Conservation (phyloP, 2,888 invertebrate species). For the Gryllus longicercus region DNA sequence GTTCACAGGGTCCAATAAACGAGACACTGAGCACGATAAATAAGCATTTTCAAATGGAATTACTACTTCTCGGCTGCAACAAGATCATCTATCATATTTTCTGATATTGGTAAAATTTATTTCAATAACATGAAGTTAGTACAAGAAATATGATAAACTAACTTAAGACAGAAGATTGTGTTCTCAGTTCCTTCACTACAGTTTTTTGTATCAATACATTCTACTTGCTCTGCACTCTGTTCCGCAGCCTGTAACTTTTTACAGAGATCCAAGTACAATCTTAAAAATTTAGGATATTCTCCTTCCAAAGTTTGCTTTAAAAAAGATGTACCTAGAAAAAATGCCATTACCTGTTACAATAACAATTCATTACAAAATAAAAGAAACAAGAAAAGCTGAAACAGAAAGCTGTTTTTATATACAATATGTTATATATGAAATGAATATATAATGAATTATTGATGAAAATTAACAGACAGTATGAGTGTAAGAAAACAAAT, state of each 20-base stretch:
- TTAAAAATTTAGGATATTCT: constrained; percentile 81
- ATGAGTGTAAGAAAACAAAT: no score
- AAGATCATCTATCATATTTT: neutral
- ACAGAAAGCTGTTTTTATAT: no score
- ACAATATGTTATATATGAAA: no score
- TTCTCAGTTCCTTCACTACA: neutral
- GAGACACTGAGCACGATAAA: constrained; percentile 75
- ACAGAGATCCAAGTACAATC: constrained; percentile 73
- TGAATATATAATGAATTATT: no score
- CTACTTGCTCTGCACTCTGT: neutral
- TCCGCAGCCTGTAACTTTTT: constrained; percentile 56
- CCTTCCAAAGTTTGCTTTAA: constrained; percentile 81
- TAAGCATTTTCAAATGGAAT: constrained; percentile 76
- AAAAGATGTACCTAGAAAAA: constrained; percentile 48
- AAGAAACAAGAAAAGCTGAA: no score
- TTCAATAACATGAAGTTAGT: no score
- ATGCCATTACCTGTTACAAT: neutral
- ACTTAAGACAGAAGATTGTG: neutral
- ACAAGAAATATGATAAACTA: neutral
- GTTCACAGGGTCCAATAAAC: constrained; percentile 79
- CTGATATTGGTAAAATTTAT: no score
- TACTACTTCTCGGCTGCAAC: constrained; percentile 42
- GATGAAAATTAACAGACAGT: no score
- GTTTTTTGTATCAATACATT: neutral
- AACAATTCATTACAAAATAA: neutral